A percentile compares a stretch with the other conserved stretches of the same genome.
phyloP scores from a whole-genome alignment of 2,113 vertebrate species.

The Coptodon bakossiorum region DNA sequence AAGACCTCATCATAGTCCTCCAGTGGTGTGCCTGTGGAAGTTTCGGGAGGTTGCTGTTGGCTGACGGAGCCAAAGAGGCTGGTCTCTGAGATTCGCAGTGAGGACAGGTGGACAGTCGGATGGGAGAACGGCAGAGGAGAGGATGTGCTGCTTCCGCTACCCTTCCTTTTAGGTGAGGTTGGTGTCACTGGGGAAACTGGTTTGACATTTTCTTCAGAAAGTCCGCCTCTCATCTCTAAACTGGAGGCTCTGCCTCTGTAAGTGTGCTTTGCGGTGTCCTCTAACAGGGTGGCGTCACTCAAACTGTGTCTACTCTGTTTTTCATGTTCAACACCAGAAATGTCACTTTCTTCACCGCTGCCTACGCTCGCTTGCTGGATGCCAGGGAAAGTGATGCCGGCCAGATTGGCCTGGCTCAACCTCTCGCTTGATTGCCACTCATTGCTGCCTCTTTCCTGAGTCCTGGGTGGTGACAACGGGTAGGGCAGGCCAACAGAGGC shows the following conservation, averaged over 20 bases:
- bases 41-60: conserved; percentile 23
- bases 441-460: background rate
- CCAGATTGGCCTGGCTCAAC: conserved; percentile 52
- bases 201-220: background rate
- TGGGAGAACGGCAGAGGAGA: background rate
- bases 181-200: conserved; percentile 1
- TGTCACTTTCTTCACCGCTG: background rate
- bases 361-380: background rate
- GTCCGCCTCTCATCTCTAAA: conserved; percentile 11
- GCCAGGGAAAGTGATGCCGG: conserved; percentile 54
- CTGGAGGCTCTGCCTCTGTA: conserved; percentile 30
- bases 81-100: conserved; percentile 81
- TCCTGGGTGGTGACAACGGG: conserved; percentile 41
- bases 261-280: conserved; percentile 43
- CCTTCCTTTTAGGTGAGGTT: background rate
- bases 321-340: background rate
- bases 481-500: conserved; percentile 72
- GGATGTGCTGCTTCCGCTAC: background rate
- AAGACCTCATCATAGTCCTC: conserved; percentile 83
- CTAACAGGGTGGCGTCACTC: conserved; percentile 18
- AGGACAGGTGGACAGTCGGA: conserved; percentile 42
- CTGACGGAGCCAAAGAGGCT: conserved; percentile 32
- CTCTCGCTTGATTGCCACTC: conserved; percentile 37
- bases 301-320: background rate
- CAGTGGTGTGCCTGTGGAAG: background rate